Conservation (phyloP, 2,113 vertebrate species). For the Ophiodon elongatus region DNA sequence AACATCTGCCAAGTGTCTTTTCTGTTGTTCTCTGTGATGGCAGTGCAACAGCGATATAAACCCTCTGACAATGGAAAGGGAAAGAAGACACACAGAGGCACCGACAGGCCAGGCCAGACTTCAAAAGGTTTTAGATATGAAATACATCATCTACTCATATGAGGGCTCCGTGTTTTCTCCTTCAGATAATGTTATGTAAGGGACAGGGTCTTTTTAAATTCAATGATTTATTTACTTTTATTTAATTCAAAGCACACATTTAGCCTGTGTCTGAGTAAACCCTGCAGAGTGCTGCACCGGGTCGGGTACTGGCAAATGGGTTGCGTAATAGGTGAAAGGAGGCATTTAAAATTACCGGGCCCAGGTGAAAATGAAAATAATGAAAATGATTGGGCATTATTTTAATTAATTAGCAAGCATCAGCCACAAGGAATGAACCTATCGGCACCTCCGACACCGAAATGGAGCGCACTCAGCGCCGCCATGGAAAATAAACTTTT, state of each 20-base stretch:
- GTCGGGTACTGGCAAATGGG: too few relatives aligned
- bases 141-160: neutral
- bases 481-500: neutral
- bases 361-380: neutral
- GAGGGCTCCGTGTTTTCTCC: neutral
- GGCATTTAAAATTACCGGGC: neutral
- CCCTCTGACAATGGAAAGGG: constrained; percentile 27
- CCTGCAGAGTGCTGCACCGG: too few relatives aligned
- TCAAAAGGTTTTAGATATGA: constrained; percentile 11
- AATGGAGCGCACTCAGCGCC: neutral
- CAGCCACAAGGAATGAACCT: neutral
- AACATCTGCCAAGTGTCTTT: constrained; percentile 65
- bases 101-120: neutral
- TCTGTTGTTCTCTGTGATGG: constrained; percentile 31
- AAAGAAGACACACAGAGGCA: constrained; percentile 3
- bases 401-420: neutral
- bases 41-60: constrained; percentile 30
- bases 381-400: neutral
- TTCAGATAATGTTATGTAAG: neutral
- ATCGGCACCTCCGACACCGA: neutral
- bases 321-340: neutral
- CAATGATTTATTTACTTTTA: neutral
- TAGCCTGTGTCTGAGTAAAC: neutral
- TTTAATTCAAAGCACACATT: neutral
- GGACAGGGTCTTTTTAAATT: neutral